A percentile compares a stretch with the other conserved stretches of the same genome.
phyloP scores from a whole-genome alignment of 1,140 invertebrate species.

The Wasmannia auropunctata region DNA sequence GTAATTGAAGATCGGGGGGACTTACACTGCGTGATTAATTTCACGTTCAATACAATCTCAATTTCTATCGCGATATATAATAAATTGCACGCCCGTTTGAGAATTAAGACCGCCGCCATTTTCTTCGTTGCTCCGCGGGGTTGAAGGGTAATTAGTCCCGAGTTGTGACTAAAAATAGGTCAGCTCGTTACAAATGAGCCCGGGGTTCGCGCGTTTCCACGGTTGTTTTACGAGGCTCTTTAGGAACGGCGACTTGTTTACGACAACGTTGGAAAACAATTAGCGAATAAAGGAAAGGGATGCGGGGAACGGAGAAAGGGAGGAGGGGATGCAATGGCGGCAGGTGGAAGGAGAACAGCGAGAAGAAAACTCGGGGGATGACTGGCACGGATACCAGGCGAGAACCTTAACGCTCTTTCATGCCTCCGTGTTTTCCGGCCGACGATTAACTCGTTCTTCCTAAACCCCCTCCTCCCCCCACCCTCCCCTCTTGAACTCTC shows the following conservation, averaged over 20 bases:
- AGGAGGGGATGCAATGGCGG: background rate
- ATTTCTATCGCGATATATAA: constrained; percentile 25
- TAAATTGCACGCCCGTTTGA: constrained; percentile 20
- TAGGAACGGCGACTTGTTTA: constrained; percentile 54
- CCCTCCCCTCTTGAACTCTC: constrained; percentile 33
- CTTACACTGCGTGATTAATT: background rate
- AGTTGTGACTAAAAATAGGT: constrained; percentile 40
- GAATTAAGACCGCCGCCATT: constrained; percentile 43
- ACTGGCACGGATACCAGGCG: constrained; percentile 20
- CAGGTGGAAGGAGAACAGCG: background rate
- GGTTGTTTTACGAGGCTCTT: constrained; percentile 49
- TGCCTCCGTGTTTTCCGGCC: constrained; percentile 56
- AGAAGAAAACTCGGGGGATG: constrained; percentile 17
- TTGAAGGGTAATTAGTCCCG: constrained; percentile 52
- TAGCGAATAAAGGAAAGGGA: constrained; percentile 41
- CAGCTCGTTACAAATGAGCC: constrained; percentile 44
- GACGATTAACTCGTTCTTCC: constrained; percentile 71
- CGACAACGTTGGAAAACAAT: constrained; percentile 54
- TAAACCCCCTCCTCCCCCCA: too few relatives aligned
- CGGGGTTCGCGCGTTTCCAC: constrained; percentile 8
- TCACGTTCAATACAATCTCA: constrained; percentile 20
- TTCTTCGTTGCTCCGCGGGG: background rate
- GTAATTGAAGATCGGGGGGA: background rate
- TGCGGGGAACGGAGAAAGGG: background rate
- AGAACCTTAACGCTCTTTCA: constrained; percentile 63